phyloP scores from a whole-genome alignment of 2,888 invertebrate species.

The Camponotus fellah region DNA sequence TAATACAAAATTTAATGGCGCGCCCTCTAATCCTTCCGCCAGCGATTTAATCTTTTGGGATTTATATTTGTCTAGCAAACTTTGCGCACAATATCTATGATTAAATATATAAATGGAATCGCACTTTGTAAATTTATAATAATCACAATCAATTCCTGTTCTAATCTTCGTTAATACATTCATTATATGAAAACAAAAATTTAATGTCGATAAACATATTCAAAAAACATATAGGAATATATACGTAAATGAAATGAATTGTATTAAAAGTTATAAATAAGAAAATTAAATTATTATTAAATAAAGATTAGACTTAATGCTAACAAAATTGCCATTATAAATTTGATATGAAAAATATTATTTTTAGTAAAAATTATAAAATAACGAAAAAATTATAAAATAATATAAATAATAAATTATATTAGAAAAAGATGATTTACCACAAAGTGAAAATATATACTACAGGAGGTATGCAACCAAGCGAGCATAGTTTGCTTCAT shows the following conservation, averaged over 20 bases:
- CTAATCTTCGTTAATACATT: background rate
- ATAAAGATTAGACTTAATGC: background rate
- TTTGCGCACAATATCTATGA: background rate
- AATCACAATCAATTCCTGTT: background rate
- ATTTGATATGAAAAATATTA: background rate
- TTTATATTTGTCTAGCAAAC: background rate
- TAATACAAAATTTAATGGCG: constrained; percentile 29
- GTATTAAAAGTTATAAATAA: background rate
- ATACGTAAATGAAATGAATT: background rate
- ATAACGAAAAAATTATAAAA: too few species aligned
- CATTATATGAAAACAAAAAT: background rate
- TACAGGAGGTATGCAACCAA: background rate
- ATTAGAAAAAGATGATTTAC: background rate
- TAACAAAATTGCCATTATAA: background rate
- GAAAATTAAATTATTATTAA: background rate
- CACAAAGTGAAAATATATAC: background rate
- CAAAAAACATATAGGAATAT: background rate
- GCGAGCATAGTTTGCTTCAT: background rate
- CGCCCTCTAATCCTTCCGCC: constrained; percentile 2
- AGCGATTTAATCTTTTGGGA: constrained; percentile 21
- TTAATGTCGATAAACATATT: background rate
- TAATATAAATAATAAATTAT: too few species aligned
- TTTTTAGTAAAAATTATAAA: background rate
- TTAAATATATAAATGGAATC: background rate
- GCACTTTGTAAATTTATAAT: background rate